A percentile compares a stretch with the other conserved stretches of the same genome.
Conservation (phyloP, 1,140 invertebrate genomes). For the Brachionus calyciflorus region DNA sequence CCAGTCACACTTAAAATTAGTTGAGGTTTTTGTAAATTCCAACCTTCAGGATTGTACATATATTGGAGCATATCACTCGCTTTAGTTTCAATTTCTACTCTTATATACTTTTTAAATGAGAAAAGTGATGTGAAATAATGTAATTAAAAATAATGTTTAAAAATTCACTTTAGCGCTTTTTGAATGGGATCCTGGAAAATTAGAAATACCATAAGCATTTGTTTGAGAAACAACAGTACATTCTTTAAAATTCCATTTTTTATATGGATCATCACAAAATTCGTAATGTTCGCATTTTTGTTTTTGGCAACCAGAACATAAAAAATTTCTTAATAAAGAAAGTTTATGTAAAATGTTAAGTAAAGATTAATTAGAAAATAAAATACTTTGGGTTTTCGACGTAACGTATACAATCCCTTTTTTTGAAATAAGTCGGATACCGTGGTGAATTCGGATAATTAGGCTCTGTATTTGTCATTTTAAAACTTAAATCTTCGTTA, state of each 20-base stretch:
- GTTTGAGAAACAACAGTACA: background rate
- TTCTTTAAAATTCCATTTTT: constrained; percentile 36
- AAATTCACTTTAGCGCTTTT: constrained; percentile 23
- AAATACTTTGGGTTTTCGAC: constrained; percentile 24
- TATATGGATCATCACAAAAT: background rate
- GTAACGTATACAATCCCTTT: constrained; percentile 8
- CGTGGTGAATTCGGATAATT: background rate
- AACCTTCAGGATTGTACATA: constrained; percentile 69
- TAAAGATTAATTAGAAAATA: background rate
- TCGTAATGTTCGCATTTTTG: background rate
- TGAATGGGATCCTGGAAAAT: constrained; percentile 31
- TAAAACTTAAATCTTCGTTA: too few relatives aligned
- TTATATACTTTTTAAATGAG: too few relatives aligned
- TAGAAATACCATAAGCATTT: constrained; percentile 19
- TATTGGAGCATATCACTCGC: background rate
- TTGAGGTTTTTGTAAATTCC: constrained; percentile 88
- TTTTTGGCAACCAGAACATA: background rate
- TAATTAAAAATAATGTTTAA: background rate
- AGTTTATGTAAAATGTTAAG: background rate
- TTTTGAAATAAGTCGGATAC: constrained; percentile 18
- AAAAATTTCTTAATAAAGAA: background rate
- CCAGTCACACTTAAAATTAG: constrained; percentile 94
- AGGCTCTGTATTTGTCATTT: too few relatives aligned
- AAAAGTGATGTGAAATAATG: background rate
- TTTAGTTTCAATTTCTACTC: constrained; percentile 28